Evolutionary conservation across 1,140 invertebrate species (phyloP).

Genomic region (Magallana ariakensis): DNA sequence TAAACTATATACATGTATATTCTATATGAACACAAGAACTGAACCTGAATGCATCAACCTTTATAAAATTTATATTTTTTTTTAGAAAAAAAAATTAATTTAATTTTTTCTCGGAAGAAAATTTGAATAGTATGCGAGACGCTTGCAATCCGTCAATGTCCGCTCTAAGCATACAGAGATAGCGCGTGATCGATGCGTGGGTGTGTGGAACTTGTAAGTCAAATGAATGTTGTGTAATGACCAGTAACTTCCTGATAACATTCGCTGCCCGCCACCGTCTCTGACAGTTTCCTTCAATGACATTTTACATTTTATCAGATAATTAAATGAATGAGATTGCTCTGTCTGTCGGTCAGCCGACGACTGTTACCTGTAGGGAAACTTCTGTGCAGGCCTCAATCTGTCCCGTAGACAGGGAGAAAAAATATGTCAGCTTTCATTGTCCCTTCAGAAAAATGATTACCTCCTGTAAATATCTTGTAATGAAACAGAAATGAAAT

Average conservation of each 20-base stretch:
- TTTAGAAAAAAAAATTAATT: too few relatives aligned
- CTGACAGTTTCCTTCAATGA: conserved; percentile 31
- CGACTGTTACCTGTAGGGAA: background rate
- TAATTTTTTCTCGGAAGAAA: too few relatives aligned
- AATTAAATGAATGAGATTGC: conserved; percentile 23
- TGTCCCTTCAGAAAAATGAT: background rate
- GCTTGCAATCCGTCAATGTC: too few relatives aligned
- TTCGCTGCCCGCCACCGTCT: background rate
- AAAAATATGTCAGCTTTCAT: conserved; percentile 5
- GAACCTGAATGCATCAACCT: too few relatives aligned
- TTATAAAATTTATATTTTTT: too few relatives aligned
- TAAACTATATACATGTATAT: too few relatives aligned
- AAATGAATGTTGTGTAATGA: conserved; percentile 28
- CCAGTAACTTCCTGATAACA: background rate
- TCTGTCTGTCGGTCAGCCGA: background rate
- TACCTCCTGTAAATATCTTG: too few relatives aligned
- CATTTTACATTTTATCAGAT: conserved; percentile 25
- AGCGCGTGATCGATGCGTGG: background rate
- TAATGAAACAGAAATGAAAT: too few relatives aligned
- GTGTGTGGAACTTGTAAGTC: background rate
- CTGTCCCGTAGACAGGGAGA: background rate
- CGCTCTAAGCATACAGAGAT: background rate
- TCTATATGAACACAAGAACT: too few relatives aligned
- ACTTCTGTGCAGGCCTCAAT: background rate
- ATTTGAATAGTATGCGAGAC: too few relatives aligned